Percentiles rank a stretch among this genome's conserved stretches.
Evolutionary conservation across 2,113 vertebrate genomes (phyloP).

Genomic region (Pseudopodoces humilis): DNA sequence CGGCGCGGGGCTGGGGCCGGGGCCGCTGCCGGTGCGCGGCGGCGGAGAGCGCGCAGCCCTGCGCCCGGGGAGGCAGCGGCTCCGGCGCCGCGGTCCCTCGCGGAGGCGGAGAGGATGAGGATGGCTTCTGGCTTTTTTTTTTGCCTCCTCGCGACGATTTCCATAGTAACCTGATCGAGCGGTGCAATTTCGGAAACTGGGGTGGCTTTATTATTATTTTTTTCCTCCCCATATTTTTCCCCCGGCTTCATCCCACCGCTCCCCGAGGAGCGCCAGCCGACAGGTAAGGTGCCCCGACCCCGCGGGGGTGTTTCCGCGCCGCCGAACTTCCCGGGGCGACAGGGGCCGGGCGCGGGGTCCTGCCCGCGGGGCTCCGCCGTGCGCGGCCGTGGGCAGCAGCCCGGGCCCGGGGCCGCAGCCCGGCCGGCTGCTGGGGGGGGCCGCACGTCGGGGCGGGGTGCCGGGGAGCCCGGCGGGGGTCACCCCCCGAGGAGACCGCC

Average conservation of each 20-base stretch:
- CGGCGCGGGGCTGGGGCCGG: slow-evolving; percentile 41
- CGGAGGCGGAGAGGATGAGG: slow-evolving; percentile 40
- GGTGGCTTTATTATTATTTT: slow-evolving; percentile 23
- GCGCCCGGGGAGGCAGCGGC: slow-evolving; percentile 29
- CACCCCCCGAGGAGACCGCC: neutral
- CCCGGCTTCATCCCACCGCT: neutral
- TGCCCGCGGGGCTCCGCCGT: neutral
- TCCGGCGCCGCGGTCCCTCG: neutral
- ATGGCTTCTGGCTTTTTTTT: neutral
- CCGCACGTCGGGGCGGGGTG: slow-evolving; percentile 31
- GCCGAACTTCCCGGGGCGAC: slow-evolving; percentile 14
- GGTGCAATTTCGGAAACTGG: slow-evolving; percentile 59
- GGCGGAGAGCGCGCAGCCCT: neutral
- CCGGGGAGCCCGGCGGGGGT: neutral
- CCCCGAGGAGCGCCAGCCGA: slow-evolving; percentile 34
- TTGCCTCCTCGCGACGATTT: slow-evolving; percentile 57
- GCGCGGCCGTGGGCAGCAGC: neutral
- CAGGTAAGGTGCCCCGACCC: slow-evolving; percentile 67
- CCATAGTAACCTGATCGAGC: slow-evolving; percentile 72
- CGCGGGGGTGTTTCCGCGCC: neutral
- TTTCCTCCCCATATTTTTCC: neutral
- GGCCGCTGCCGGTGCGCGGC: slow-evolving; percentile 56
- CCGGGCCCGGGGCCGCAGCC: neutral
- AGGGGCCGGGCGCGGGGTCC: neutral
- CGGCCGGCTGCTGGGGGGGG: neutral